Evolutionary conservation across 2,113 vertebrate species (phyloP), one percentile per base, ranked within the genome.

Genomic region (Riparia riparia): DNA sequence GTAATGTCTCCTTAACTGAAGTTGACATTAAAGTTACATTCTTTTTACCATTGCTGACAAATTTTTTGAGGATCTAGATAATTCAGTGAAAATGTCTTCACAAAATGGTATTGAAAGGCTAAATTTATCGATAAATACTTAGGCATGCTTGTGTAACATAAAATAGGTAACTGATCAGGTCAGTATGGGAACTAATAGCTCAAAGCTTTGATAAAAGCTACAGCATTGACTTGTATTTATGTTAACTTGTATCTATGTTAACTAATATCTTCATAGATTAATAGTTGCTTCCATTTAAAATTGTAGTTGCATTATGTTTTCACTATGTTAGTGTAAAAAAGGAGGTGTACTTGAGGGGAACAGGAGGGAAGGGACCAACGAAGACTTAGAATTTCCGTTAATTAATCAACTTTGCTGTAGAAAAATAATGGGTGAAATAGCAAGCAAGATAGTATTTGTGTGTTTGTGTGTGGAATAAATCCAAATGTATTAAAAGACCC

Each of bases 381-480:
- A 76, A 73, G 68, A n/a, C 13, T 61, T 77, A 60, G 29, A 84
- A 57, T 82, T 91, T 89, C 29, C 3, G 28, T 78, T 72, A 87
- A 70, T 84, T 82, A 85, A 56, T n/a, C 22, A 31, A n/a, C 19
- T 66, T 79, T 42, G 20, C 49, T 72, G 49, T 50, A 49, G 65
- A 93, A 84, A 92, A 95, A 91, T 81, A 83, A 74, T 76, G 21
- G 9, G 29, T 70, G 64, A 90, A 88, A 66, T 61, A 60, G 21
- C 29, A 72, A 53, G 41, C 44, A 90, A 83, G 88, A 80, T 61
- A 82, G 70, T 69, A 56, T 68, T 57, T 66, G 3, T 26, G 18
- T 56, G n/a, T 76, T 56, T 83, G 11, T 78, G 13, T 69, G 34
- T 90, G 81, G 71, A 64, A 91, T 89, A 79, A 66, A n/a, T 80